Evolutionary conservation across 2,888 invertebrate species (phyloP).

Genomic region (Acanthosepion esculentum): DNA sequence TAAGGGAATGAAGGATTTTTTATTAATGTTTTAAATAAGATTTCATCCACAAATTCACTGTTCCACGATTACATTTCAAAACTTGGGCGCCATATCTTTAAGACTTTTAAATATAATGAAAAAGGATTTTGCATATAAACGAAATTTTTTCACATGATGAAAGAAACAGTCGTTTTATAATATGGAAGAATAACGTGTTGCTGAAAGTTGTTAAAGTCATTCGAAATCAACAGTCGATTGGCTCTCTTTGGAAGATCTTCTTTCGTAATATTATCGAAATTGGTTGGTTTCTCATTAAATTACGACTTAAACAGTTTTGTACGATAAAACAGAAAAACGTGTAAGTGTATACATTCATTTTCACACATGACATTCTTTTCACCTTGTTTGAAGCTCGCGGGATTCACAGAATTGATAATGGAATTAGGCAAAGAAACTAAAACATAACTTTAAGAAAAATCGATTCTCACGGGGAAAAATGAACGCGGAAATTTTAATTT

Average conservation of each 20-base stretch:
- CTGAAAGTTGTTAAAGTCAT: no score
- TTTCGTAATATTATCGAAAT: neutral
- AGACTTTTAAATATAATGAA: no score
- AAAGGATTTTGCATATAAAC: no score
- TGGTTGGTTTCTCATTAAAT: neutral
- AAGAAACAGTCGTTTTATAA: no score
- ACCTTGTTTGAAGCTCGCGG: neutral
- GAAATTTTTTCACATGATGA: no score
- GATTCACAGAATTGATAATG: neutral
- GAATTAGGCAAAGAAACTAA: neutral
- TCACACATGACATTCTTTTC: neutral
- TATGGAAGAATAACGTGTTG: no score
- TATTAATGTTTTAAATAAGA: no score
- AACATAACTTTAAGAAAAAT: slow-evolving; percentile 13
- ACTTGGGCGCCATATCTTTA: no score
- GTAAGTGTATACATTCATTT: neutral
- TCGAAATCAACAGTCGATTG: neutral
- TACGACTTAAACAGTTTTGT: neutral
- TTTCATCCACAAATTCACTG: no score
- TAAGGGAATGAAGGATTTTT: no score
- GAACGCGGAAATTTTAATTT: neutral
- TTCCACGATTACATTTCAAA: no score
- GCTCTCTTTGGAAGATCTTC: neutral
- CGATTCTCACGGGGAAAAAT: neutral
- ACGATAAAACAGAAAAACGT: neutral